These are phyloP conservation scores for Leucoptera coffeella DNA, from an alignment of 2,888 invertebrate genomes.

Conservation along the genomic window DNA sequence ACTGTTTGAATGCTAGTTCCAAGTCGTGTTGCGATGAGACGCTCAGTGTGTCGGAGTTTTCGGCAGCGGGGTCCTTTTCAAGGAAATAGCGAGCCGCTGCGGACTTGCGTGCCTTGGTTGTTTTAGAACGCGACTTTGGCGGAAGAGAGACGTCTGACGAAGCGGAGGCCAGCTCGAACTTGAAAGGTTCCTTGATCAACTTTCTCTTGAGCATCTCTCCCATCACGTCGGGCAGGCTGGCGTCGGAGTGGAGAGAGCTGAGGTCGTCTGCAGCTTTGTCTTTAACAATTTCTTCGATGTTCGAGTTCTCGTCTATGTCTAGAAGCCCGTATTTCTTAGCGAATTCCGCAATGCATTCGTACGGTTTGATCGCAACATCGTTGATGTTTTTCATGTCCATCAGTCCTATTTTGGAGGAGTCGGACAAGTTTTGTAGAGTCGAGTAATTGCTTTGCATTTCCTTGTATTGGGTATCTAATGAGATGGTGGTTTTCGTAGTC, in stretches of 20 bases:
- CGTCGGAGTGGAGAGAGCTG: constrained; percentile 37
- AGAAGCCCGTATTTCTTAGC: constrained; percentile 33
- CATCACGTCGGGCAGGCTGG: constrained; percentile 44
- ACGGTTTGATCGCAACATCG: constrained; percentile 41
- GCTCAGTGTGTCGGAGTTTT: constrained; percentile 35
- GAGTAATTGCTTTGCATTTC: constrained; percentile 5
- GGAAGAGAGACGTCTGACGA: constrained; percentile 39
- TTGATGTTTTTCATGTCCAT: constrained; percentile 40
- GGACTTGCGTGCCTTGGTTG: constrained; percentile 11
- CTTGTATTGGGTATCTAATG: constrained; percentile 7
- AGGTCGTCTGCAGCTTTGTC: constrained; percentile 26
- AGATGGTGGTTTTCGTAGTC: no score
- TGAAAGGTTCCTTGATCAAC: constrained; percentile 46
- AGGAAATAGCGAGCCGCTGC: constrained; percentile 12
- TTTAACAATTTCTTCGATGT: constrained; percentile 25
- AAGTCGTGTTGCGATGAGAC: constrained; percentile 48
- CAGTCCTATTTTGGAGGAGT: constrained; percentile 30
- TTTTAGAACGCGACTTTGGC: constrained; percentile 26
- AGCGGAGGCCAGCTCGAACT: constrained; percentile 33
- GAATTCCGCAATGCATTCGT: constrained; percentile 42
- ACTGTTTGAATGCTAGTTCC: constrained; percentile 57
- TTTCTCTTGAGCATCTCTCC: constrained; percentile 50
- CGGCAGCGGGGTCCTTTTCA: constrained; percentile 26
- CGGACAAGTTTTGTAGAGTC: constrained; percentile 16
- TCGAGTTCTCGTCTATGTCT: constrained; percentile 29